Conservation (phyloP, 2,797 vertebrate species). For the Delichon dasypus region DNA sequence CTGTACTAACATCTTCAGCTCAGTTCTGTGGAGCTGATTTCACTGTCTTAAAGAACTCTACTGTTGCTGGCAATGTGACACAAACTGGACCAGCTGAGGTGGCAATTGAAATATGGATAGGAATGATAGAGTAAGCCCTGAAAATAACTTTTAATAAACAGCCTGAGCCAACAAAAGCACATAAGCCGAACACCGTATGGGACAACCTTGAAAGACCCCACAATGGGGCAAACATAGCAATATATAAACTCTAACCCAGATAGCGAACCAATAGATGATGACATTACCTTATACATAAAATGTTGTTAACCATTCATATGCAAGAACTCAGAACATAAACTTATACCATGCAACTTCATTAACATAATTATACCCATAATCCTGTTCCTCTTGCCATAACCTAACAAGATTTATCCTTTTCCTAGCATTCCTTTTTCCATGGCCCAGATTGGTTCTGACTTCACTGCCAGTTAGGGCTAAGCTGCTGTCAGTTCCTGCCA, state of each 20-base stretch:
- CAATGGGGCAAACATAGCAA: neutral
- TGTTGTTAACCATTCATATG: neutral
- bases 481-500: neutral
- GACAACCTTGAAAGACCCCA: neutral
- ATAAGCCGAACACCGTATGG: neutral
- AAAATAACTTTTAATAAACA: neutral
- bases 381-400: neutral
- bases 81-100: neutral
- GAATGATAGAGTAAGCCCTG: neutral
- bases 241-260: neutral
- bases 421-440: neutral
- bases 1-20: neutral
- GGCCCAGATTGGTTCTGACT: neutral
- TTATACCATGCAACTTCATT: neutral
- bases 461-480: neutral
- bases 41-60: neutral
- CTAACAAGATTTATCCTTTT: neutral
- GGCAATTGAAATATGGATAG: neutral
- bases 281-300: neutral
- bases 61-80: rapidly evolving
- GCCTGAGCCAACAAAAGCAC: neutral
- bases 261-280: neutral
- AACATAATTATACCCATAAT: neutral
- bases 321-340: neutral
- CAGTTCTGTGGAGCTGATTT: neutral